Percentiles rank a stretch among this genome's conserved stretches.
These are phyloP conservation scores for Greenwoodochromis staneri DNA, from an alignment of 2,113 vertebrate species.

Conservation along the genomic window DNA sequence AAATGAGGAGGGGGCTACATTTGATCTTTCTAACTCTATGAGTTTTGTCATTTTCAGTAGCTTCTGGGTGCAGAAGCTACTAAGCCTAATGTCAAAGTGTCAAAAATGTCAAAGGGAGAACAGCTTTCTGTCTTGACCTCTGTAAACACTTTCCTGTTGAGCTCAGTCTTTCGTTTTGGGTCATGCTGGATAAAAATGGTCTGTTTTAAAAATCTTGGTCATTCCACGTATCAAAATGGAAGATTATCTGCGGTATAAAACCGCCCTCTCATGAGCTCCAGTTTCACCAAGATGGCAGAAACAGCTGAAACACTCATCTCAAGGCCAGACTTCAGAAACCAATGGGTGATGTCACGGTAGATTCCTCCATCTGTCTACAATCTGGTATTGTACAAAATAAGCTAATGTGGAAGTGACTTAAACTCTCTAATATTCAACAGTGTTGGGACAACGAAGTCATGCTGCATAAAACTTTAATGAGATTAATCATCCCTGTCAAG, in stretches of 20 bases:
- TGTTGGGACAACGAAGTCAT: background rate
- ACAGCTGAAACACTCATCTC: background rate
- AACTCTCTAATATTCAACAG: background rate
- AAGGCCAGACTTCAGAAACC: background rate
- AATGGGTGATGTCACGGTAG: background rate
- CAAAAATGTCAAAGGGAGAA: background rate
- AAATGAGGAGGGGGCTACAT: background rate
- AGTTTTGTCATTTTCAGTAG: background rate
- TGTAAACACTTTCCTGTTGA: background rate
- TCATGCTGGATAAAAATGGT: background rate
- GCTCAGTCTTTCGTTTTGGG: background rate
- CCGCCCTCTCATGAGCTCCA: background rate
- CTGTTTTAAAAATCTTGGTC: background rate
- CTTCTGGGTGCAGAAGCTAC: background rate
- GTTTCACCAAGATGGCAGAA: background rate
- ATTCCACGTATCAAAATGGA: background rate
- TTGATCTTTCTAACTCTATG: background rate
- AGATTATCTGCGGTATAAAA: background rate
- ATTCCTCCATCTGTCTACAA: background rate
- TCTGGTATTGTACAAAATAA: background rate
- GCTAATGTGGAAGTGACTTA: background rate
- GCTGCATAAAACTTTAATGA: background rate
- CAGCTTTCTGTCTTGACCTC: background rate
- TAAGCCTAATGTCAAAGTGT: background rate
- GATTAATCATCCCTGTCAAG: background rate